These are phyloP conservation scores for Smittia aterrima DNA, from an alignment of 2,888 invertebrate genomes.

Conservation along the genomic window DNA sequence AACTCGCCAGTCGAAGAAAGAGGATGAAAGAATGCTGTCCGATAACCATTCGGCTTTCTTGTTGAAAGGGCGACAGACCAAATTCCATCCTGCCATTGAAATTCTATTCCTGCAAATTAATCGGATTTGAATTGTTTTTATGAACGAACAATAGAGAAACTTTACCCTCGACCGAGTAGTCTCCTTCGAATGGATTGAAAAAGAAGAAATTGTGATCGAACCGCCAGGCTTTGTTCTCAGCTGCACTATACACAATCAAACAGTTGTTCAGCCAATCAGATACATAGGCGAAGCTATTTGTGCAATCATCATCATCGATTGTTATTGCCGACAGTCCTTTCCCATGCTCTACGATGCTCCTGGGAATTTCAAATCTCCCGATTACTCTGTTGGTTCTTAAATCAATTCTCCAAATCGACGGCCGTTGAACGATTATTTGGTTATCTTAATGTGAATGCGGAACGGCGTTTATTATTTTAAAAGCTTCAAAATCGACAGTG, in stretches of 20 bases:
- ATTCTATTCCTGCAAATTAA: constrained; percentile 12
- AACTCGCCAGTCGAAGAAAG: constrained; percentile 56
- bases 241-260: constrained; percentile 51
- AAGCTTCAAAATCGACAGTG: neutral
- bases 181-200: constrained; percentile 68
- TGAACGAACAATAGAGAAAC: neutral
- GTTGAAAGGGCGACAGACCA: constrained; percentile 65
- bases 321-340: constrained; percentile 66
- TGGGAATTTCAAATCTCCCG: constrained; percentile 56
- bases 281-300: constrained; percentile 67
- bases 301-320: constrained; percentile 59
- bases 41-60: constrained; percentile 56
- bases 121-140: neutral
- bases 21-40: constrained; percentile 72
- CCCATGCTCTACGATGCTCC: constrained; percentile 51
- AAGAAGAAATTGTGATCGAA: constrained; percentile 71
- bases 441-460: constrained; percentile 51
- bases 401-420: constrained; percentile 66
- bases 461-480: neutral
- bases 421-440: constrained; percentile 57
- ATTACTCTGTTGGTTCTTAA: constrained; percentile 63
- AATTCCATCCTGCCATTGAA: constrained; percentile 71
- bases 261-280: constrained; percentile 60
- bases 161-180: constrained; percentile 62
- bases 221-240: constrained; percentile 65